A percentile compares a stretch with the other conserved stretches of the same genome.
These are phyloP conservation scores for Porites lobata DNA, from an alignment of 92 coral and sea anemone genomes.

Conservation along the genomic window DNA sequence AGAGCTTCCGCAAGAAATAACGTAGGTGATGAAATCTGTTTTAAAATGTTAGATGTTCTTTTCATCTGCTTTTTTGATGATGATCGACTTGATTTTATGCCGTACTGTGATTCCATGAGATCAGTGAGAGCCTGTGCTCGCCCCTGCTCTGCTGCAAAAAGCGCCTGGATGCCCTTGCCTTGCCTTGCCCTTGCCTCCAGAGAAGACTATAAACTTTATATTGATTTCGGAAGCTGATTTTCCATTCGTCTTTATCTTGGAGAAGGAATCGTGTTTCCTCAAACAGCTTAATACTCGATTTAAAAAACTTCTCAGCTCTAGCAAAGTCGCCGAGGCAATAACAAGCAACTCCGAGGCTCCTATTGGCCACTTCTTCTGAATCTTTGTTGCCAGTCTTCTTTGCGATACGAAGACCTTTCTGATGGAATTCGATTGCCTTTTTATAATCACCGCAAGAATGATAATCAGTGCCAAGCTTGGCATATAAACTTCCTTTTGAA, in stretches of 20 bases:
- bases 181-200: not conserved
- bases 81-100: not conserved
- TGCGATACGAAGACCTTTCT: not conserved
- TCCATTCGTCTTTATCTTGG: not conserved
- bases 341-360: not conserved
- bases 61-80: not conserved
- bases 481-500: not conserved
- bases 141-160: not conserved
- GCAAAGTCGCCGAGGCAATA: not conserved
- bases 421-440: not conserved
- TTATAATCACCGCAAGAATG: not conserved
- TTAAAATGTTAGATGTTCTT: not conserved
- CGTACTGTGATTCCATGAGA: conserved; percentile 1
- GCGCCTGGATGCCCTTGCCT: not conserved
- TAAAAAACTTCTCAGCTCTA: not conserved
- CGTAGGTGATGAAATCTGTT: not conserved
- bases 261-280: not conserved
- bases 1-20: not conserved
- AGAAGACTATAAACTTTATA: not conserved
- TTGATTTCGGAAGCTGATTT: not conserved
- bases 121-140: not conserved
- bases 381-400: not conserved
- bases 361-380: not conserved
- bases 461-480: not conserved
- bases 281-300: not conserved